Percentiles rank a stretch among this genome's conserved stretches.
These are phyloP conservation scores for Coranthus polyacanthus DNA, from an alignment of 2,797 vertebrate genomes.

Conservation along the genomic window DNA sequence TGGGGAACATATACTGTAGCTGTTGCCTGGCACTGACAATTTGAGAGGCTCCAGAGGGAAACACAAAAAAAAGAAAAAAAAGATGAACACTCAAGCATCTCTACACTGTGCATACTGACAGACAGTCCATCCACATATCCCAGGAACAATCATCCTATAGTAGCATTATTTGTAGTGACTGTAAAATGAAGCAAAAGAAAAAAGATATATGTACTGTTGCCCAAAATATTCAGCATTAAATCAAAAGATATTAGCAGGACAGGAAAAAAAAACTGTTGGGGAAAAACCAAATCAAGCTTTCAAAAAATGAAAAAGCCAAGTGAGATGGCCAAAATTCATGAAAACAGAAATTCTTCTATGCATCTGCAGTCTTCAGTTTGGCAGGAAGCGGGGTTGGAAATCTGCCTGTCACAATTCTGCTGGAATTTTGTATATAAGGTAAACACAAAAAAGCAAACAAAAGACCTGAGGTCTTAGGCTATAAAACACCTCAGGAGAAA, in stretches of 20 bases:
- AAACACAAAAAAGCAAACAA: conserved; percentile 10
- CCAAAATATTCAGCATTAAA: neutral
- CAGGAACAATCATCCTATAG: no score
- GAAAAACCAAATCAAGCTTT: conserved; percentile 62
- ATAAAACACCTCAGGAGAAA: no score
- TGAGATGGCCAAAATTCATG: conserved; percentile 53
- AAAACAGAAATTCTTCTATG: conserved; percentile 60
- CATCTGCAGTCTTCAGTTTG: conserved; percentile 38
- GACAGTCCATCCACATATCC: conserved; percentile 45
- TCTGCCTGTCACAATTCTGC: conserved; percentile 53
- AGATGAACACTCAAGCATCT: conserved; percentile 56
- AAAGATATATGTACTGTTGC: conserved; percentile 34
- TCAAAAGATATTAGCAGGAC: conserved; percentile 35
- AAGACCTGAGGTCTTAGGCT: conserved; percentile 5
- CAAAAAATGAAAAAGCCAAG: conserved; percentile 54
- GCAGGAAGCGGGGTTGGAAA: conserved; percentile 62
- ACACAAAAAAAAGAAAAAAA: conserved; percentile 60
- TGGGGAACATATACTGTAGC: conserved; percentile 76
- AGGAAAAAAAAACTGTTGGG: conserved; percentile 45
- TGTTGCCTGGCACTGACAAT: conserved; percentile 83
- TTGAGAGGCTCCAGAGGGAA: conserved; percentile 82
- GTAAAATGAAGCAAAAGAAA: conserved; percentile 14
- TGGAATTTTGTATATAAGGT: conserved; percentile 50
- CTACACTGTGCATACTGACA: conserved; percentile 57
- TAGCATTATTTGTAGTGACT: conserved; percentile 24